Percentiles rank a stretch among this genome's conserved stretches.
Conservation (phyloP, 2,888 invertebrate species). For the Eugnorisma glareosa region DNA sequence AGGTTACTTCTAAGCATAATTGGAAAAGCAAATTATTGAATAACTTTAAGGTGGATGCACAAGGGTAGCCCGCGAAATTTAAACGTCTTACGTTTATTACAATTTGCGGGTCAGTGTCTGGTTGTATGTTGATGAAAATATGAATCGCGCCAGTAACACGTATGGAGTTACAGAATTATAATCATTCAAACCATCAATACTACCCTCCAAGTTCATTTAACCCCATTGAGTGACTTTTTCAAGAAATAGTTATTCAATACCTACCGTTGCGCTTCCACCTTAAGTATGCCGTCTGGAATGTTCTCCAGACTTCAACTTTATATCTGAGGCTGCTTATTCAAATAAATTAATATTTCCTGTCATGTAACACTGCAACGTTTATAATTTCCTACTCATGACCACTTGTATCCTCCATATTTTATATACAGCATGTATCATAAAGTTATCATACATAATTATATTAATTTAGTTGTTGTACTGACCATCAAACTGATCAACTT, state of each 20-base stretch:
- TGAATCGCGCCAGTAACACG: too few species aligned
- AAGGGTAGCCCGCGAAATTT: too few species aligned
- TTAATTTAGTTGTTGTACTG: not conserved
- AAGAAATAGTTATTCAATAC: too few species aligned
- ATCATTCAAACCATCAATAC: too few species aligned
- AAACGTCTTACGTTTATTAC: too few species aligned
- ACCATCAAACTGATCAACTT: not conserved
- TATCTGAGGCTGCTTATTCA: not conserved
- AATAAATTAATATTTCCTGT: not conserved
- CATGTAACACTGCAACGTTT: not conserved
- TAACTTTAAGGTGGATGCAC: too few species aligned
- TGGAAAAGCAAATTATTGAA: not conserved
- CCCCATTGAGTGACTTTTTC: too few species aligned
- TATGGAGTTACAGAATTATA: too few species aligned
- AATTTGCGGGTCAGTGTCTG: too few species aligned
- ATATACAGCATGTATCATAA: not conserved
- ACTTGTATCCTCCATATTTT: not conserved
- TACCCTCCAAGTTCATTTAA: too few species aligned
- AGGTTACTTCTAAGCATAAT: not conserved
- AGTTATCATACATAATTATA: not conserved
- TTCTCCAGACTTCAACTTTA: not conserved
- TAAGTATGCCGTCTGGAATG: not conserved
- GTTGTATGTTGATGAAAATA: too few species aligned
- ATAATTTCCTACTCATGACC: not conserved
- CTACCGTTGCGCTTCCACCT: too few species aligned